Evolutionary conservation across 2,888 invertebrate species (phyloP).

Genomic region (Caenorhabditis wallacei): DNA sequence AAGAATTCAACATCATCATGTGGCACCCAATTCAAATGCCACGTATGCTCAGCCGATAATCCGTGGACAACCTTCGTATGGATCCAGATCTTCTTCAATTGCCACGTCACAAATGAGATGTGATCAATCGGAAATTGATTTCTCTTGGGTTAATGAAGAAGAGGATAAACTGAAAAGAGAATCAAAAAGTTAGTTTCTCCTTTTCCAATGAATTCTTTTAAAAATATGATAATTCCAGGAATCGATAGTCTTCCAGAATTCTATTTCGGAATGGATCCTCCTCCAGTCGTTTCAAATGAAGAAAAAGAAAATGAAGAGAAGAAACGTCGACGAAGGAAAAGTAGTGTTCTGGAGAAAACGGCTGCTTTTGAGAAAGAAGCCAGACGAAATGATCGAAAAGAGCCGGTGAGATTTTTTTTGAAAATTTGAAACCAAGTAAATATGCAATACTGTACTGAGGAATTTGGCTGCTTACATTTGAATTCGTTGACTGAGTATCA

Average conservation of each 20-base stretch:
- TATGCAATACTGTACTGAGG: too few species aligned
- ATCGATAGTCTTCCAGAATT: constrained; percentile 60
- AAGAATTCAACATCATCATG: constrained; percentile 41
- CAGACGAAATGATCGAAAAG: constrained; percentile 54
- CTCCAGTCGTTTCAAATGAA: constrained; percentile 37
- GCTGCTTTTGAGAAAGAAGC: constrained; percentile 61
- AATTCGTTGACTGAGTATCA: too few species aligned
- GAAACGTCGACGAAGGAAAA: constrained; percentile 39
- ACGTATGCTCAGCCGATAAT: constrained; percentile 70
- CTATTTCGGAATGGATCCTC: constrained; percentile 71
- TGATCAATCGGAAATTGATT: constrained; percentile 74
- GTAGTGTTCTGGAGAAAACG: constrained; percentile 62
- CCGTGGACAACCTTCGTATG: constrained; percentile 59
- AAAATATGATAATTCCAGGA: constrained; percentile 10
- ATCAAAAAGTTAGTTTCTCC: constrained; percentile 31
- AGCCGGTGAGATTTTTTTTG: constrained; percentile 53
- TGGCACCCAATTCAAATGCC: constrained; percentile 44
- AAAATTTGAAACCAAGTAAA: too few species aligned
- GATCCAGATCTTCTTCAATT: constrained; percentile 68
- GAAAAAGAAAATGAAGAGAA: constrained; percentile 57
- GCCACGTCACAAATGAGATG: constrained; percentile 68
- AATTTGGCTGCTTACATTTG: too few species aligned
- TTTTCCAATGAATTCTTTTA: not conserved
- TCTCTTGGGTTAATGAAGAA: constrained; percentile 73
- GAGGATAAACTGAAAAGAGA: constrained; percentile 69